Evolutionary conservation across 2,113 vertebrate genomes (phyloP).

Genomic region (Lontra canadensis): DNA sequence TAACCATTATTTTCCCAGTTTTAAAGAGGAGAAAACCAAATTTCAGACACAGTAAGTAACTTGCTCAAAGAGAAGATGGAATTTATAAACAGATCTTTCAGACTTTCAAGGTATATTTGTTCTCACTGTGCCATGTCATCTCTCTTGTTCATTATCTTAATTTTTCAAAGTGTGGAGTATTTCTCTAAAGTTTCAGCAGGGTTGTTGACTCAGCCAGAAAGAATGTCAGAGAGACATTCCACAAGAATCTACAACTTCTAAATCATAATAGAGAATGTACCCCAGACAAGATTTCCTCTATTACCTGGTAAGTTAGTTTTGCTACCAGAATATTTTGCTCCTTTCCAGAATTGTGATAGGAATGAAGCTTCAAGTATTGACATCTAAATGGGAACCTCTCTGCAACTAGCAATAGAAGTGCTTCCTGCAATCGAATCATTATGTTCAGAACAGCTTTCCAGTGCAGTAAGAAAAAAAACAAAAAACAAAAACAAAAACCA

Average conservation of each 20-base stretch:
- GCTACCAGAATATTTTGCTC: neutral
- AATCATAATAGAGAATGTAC: neutral
- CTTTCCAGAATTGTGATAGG: neutral
- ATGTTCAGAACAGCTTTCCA: neutral
- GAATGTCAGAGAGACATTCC: neutral
- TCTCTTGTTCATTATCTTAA: neutral
- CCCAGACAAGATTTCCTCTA: neutral
- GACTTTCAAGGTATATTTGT: neutral
- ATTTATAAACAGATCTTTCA: neutral
- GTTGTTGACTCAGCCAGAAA: neutral
- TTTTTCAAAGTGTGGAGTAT: neutral
- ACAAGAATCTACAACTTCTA: neutral
- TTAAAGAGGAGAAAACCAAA: neutral
- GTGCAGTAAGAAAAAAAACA: neutral
- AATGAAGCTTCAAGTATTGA: conserved; percentile 15
- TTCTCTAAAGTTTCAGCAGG: neutral
- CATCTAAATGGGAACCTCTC: neutral
- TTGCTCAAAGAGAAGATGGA: neutral
- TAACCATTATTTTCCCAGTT: neutral
- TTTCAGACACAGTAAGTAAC: neutral
- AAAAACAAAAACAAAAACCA: too few species aligned
- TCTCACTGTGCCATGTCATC: neutral
- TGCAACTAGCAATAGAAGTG: neutral
- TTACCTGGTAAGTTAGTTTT: neutral
- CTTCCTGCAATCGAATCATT: neutral